These are phyloP conservation scores for Limnodromus scolopaceus DNA, from an alignment of 2,797 vertebrate species.

Conservation along the genomic window DNA sequence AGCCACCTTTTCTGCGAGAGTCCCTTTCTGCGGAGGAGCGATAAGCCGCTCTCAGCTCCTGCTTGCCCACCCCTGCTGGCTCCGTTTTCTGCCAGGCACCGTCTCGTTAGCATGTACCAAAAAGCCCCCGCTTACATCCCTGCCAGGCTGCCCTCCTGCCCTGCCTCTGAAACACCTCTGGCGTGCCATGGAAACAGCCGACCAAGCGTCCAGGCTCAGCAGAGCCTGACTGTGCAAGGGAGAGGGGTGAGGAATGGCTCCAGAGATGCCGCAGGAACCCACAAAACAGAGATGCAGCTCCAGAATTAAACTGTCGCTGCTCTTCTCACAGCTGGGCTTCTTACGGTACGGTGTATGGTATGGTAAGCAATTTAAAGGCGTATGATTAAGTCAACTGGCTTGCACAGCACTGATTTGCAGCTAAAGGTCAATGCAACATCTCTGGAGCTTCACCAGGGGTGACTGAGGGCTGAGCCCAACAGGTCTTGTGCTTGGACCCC, in stretches of 20 bases:
- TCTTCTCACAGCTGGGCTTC: neutral
- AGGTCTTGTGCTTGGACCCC: rapidly evolving
- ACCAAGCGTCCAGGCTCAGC: rapidly evolving
- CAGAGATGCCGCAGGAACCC: neutral
- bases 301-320: neutral
- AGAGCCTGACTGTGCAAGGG: neutral
- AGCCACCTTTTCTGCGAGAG: neutral
- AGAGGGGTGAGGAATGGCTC: neutral
- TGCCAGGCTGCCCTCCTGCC: neutral
- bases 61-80: neutral
- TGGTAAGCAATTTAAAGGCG: neutral
- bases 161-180: rapidly evolving
- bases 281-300: neutral
- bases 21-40: neutral
- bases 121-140: neutral
- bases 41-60: neutral
- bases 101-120: neutral
- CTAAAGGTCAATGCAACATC: neutral
- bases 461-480: neutral
- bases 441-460: neutral
- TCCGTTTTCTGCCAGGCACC: neutral
- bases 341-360: neutral
- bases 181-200: neutral
- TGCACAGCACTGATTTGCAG: neutral
- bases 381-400: neutral